Evolutionary conservation across 2,113 vertebrate genomes (phyloP).

Genomic region (Pseudopipra pipra): DNA sequence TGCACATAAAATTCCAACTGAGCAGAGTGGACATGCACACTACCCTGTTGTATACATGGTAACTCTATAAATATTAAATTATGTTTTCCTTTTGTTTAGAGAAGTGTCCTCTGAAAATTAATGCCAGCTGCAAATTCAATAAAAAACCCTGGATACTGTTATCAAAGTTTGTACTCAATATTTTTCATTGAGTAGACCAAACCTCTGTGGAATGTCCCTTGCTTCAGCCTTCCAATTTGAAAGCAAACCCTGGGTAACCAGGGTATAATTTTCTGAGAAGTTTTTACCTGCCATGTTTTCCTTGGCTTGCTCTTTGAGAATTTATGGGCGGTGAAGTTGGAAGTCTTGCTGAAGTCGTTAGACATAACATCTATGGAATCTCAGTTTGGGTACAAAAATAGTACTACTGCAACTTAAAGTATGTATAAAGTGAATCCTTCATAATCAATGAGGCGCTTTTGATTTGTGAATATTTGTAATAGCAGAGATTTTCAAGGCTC

Average conservation of each 20-base stretch:
- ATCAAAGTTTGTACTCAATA: background rate
- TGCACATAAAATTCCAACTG: background rate
- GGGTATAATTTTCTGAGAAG: background rate
- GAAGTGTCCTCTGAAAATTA: background rate
- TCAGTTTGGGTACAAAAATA: background rate
- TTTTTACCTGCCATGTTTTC: background rate
- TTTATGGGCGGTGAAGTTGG: background rate
- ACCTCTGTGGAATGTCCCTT: background rate
- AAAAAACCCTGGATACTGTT: background rate
- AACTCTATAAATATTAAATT: background rate
- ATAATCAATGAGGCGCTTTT: background rate
- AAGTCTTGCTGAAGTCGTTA: background rate
- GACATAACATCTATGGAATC: fast-evolving
- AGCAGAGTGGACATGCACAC: background rate
- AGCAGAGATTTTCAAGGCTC: background rate
- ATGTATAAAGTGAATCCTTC: background rate
- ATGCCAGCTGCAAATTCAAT: background rate
- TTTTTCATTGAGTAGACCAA: background rate
- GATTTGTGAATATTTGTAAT: background rate
- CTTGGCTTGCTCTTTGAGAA: background rate
- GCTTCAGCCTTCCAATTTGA: background rate
- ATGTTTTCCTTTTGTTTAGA: background rate
- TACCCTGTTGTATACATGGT: background rate
- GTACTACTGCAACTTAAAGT: background rate
- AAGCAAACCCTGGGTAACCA: background rate